Evolutionary conservation across 2,888 invertebrate species (phyloP).

Genomic region (Phyto melanocephala): DNA sequence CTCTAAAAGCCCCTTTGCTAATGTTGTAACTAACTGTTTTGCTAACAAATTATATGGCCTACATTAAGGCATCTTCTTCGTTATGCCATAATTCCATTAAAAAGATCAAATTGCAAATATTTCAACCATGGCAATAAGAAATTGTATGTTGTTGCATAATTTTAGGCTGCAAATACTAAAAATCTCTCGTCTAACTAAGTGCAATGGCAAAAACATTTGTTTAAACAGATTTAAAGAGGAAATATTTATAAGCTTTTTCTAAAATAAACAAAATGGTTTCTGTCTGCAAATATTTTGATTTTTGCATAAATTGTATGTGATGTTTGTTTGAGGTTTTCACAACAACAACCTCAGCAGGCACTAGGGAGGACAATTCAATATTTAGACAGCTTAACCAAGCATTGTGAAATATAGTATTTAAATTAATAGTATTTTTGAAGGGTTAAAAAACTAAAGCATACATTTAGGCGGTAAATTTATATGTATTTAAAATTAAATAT

Average conservation of each 20-base stretch:
- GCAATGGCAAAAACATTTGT: not conserved
- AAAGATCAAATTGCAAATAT: constrained; percentile 21
- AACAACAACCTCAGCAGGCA: not conserved
- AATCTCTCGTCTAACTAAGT: not conserved
- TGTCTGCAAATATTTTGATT: not conserved
- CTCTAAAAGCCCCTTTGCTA: no score
- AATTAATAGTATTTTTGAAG: no score
- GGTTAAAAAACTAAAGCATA: no score
- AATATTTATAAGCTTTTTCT: not conserved
- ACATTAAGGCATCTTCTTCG: constrained; percentile 10
- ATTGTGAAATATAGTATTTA: no score
- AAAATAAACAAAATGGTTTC: not conserved
- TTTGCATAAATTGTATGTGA: not conserved
- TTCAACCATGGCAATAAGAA: not conserved
- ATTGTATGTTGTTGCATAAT: not conserved
- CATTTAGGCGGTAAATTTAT: no score
- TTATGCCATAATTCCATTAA: not conserved
- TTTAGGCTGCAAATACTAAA: not conserved
- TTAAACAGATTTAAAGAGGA: not conserved
- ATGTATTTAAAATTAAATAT: no score
- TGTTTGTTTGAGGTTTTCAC: not conserved
- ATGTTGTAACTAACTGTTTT: not conserved
- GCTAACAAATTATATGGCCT: constrained; percentile 8
- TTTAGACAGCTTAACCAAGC: no score
- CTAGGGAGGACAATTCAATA: not conserved